phyloP scores from a whole-genome alignment of 1,140 invertebrate genomes.

The Euschistus heros region DNA sequence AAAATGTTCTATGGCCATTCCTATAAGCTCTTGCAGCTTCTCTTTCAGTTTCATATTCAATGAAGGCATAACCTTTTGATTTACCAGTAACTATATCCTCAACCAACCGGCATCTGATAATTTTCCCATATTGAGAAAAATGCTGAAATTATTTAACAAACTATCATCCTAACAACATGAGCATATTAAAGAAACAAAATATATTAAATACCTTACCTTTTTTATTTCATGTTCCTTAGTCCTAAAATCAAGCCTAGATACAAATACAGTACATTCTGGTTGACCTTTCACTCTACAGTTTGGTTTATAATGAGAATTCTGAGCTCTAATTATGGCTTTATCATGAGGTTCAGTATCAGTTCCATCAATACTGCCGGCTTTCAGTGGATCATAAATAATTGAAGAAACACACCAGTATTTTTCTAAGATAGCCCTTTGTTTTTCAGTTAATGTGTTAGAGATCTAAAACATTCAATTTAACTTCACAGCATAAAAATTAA shows the following conservation, averaged over 20 bases:
- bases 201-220: conserved; percentile 28
- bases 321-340: conserved; percentile 59
- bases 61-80: conserved; percentile 74
- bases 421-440: not conserved
- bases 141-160: conserved; percentile 35
- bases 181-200: conserved; percentile 13
- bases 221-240: conserved; percentile 45
- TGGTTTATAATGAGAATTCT: conserved; percentile 56
- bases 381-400: conserved; percentile 34
- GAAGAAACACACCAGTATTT: conserved; percentile 1
- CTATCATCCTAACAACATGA: not conserved
- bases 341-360: conserved; percentile 77
- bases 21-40: conserved; percentile 49
- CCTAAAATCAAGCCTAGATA: conserved; percentile 60
- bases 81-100: conserved; percentile 71
- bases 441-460: not conserved
- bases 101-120: conserved; percentile 56
- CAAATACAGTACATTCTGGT: conserved; percentile 63
- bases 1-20: conserved; percentile 47
- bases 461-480: no score
- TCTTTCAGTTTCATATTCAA: conserved; percentile 58
- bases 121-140: conserved; percentile 56
- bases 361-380: conserved; percentile 72
- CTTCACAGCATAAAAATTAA: no score
- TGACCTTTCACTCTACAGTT: conserved; percentile 54